Percentiles rank a stretch among this genome's conserved stretches.
Conservation (phyloP, 2,113 vertebrate species). For the Odontophorus gujanensis region DNA sequence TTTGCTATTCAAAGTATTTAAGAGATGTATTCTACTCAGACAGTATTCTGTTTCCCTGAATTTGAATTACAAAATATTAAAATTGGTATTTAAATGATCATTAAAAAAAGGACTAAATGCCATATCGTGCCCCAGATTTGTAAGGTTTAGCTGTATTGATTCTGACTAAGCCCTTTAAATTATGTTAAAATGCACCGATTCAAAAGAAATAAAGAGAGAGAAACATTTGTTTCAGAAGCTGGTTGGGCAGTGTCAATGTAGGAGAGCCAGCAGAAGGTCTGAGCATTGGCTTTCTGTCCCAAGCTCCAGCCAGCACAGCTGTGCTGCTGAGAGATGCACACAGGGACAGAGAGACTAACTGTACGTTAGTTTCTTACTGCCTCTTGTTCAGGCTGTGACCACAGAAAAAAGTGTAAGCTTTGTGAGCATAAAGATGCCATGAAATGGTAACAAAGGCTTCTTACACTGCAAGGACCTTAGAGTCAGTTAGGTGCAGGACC, state of each 20-base stretch:
- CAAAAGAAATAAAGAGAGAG: background rate
- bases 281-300: background rate
- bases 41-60: background rate
- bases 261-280: background rate
- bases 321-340: background rate
- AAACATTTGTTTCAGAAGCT: background rate
- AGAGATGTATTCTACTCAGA: background rate
- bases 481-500: background rate
- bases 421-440: background rate
- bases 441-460: background rate
- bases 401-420: background rate
- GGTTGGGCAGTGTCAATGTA: background rate
- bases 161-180: background rate
- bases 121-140: background rate
- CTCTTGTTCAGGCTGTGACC: background rate
- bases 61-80: background rate
- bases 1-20: background rate
- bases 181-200: background rate
- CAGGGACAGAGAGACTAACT: background rate
- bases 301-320: slow-evolving; percentile 19
- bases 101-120: background rate
- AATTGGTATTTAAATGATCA: background rate
- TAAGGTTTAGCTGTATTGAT: background rate
- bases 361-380: background rate
- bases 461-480: background rate